Evolutionary conservation across 2,797 vertebrate species (phyloP).

Genomic region (Distichodus sexfasciatus): DNA sequence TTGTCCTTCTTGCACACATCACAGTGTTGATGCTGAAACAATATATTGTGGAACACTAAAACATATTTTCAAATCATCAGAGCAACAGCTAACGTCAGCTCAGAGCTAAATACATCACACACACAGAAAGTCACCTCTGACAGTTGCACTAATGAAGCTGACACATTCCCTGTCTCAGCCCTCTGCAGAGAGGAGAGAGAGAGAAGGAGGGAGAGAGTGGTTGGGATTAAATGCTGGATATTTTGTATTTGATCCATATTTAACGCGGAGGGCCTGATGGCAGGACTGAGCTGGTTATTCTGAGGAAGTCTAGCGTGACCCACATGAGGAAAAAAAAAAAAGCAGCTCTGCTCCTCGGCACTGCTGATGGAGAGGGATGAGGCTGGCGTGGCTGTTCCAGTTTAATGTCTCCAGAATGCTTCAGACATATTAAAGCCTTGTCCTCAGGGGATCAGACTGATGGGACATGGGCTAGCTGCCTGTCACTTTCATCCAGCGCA

Average conservation of each 20-base stretch:
- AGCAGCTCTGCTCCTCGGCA: slow-evolving; percentile 2
- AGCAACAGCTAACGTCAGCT: too few species aligned
- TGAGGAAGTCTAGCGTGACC: slow-evolving; percentile 34
- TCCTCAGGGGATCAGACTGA: slow-evolving; percentile 35
- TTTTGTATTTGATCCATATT: slow-evolving; percentile 49
- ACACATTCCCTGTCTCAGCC: not conserved
- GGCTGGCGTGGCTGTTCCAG: slow-evolving; percentile 32
- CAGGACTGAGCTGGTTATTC: slow-evolving; percentile 42
- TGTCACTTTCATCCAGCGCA: slow-evolving; percentile 21
- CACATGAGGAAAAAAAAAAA: slow-evolving; percentile 46
- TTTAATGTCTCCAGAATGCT: slow-evolving; percentile 32
- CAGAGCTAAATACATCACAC: too few species aligned
- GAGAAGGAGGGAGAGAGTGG: not conserved
- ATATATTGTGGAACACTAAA: too few species aligned
- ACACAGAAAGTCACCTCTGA: not conserved
- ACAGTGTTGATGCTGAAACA: too few species aligned
- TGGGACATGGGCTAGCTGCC: slow-evolving; percentile 13
- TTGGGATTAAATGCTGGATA: slow-evolving; percentile 25
- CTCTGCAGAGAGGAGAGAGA: not conserved
- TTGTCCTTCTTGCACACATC: too few species aligned
- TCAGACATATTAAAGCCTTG: slow-evolving; percentile 31
- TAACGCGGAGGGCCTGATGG: slow-evolving; percentile 34
- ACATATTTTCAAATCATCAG: too few species aligned
- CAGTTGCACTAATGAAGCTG: slow-evolving; percentile 16
- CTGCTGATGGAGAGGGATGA: slow-evolving; percentile 24